Evolutionary conservation across 1,140 invertebrate genomes (phyloP).

Genomic region (Drosophila aff.): DNA sequence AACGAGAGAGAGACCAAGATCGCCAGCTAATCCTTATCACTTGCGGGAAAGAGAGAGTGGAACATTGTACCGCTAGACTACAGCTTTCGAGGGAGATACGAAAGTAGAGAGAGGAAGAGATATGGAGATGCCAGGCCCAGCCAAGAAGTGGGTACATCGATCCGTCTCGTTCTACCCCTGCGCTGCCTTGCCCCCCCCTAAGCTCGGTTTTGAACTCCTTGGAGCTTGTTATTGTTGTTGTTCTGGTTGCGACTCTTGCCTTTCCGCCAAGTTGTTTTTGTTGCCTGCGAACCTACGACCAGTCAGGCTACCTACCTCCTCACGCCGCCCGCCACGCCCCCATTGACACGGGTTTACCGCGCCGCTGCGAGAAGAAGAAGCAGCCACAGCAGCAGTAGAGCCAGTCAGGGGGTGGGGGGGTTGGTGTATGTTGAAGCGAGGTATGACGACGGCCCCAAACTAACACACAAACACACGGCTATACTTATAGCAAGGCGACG

Average conservation of each 20-base stretch:
- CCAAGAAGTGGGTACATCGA: constrained; percentile 45
- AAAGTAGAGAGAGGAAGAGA: neutral
- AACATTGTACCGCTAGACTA: constrained; percentile 24
- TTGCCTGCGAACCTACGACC: constrained; percentile 78
- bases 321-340: constrained; percentile 33
- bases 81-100: neutral
- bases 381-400: constrained; percentile 14
- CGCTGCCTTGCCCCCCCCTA: neutral
- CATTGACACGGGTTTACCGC: constrained; percentile 35
- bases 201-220: constrained; percentile 12
- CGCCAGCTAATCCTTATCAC: constrained; percentile 32
- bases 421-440: neutral
- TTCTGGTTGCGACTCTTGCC: constrained; percentile 63
- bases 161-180: constrained; percentile 19
- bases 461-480: constrained; percentile 51
- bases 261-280: constrained; percentile 69
- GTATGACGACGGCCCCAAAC: constrained; percentile 60
- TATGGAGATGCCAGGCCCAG: constrained; percentile 14
- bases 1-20: constrained; percentile 9
- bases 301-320: constrained; percentile 49
- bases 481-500: constrained; percentile 35
- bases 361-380: constrained; percentile 37
- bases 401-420: neutral
- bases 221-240: constrained; percentile 21
- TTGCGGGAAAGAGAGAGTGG: constrained; percentile 6